phyloP scores from a whole-genome alignment of 2,113 vertebrate genomes.

The Galbula dea region DNA sequence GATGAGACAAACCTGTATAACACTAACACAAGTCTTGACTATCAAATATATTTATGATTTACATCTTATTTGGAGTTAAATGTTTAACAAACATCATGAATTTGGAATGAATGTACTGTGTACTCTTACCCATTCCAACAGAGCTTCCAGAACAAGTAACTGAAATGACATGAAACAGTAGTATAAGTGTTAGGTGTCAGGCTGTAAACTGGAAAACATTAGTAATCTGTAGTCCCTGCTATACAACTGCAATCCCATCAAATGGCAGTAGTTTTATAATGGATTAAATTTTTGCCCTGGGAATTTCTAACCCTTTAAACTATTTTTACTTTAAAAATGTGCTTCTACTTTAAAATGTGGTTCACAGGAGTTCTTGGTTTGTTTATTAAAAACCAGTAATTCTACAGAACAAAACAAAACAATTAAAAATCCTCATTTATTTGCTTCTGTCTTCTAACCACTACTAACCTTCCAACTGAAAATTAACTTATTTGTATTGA shows the following conservation, averaged over 20 bases:
- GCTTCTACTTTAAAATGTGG: background rate
- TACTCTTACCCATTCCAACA: conserved; percentile 83
- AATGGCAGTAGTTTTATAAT: background rate
- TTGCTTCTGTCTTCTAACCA: background rate
- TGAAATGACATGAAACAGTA: conserved; percentile 65
- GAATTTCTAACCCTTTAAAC: background rate
- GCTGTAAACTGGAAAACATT: background rate
- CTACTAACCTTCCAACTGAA: background rate
- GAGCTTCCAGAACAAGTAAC: conserved; percentile 88
- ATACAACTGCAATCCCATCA: background rate
- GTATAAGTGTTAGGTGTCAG: background rate
- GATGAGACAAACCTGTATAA: background rate
- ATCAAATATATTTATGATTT: background rate
- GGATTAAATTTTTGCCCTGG: background rate
- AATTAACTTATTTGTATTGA: background rate
- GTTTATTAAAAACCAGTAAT: background rate
- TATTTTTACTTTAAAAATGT: background rate
- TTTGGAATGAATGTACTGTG: background rate
- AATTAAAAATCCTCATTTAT: background rate
- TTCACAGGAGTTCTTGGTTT: background rate
- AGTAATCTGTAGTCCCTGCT: background rate
- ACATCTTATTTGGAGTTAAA: background rate
- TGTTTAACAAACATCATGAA: background rate
- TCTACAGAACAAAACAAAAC: background rate
- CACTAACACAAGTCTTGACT: background rate